Conservation (phyloP, 2,797 vertebrate genomes). For the Sus cebifrons region DNA sequence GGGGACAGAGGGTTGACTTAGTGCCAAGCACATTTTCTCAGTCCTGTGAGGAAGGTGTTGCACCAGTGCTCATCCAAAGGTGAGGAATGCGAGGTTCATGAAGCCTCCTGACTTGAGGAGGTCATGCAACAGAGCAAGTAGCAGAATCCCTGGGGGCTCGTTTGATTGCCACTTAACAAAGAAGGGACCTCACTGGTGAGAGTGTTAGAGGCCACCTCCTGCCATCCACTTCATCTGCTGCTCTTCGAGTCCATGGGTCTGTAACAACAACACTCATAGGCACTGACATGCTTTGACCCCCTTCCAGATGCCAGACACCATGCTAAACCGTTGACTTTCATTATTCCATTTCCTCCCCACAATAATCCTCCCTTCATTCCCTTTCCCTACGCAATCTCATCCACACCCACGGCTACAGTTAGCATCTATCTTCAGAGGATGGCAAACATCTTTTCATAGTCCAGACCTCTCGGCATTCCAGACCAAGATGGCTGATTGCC, state of each 20-base stretch:
- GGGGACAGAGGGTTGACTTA: background rate
- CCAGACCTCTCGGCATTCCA: conserved; percentile 20
- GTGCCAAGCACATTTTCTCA: background rate
- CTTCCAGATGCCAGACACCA: background rate
- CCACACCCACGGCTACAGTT: background rate
- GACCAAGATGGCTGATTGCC: background rate
- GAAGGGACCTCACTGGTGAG: background rate
- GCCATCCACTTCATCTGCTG: background rate
- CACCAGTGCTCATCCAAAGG: background rate
- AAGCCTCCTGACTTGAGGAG: background rate
- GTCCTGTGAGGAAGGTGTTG: background rate
- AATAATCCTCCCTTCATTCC: background rate
- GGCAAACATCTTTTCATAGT: background rate
- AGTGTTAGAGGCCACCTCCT: background rate
- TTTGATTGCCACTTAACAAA: background rate
- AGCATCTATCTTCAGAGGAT: background rate
- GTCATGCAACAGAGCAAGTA: background rate
- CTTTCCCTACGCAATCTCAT: background rate
- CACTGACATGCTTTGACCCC: background rate
- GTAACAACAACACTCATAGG: background rate
- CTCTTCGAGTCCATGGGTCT: background rate
- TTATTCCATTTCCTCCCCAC: background rate
- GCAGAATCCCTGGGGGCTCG: background rate
- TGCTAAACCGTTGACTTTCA: conserved; percentile 19
- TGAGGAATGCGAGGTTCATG: background rate